phyloP scores from a whole-genome alignment of 2,888 invertebrate species.

The Cacoxenus indagator region DNA sequence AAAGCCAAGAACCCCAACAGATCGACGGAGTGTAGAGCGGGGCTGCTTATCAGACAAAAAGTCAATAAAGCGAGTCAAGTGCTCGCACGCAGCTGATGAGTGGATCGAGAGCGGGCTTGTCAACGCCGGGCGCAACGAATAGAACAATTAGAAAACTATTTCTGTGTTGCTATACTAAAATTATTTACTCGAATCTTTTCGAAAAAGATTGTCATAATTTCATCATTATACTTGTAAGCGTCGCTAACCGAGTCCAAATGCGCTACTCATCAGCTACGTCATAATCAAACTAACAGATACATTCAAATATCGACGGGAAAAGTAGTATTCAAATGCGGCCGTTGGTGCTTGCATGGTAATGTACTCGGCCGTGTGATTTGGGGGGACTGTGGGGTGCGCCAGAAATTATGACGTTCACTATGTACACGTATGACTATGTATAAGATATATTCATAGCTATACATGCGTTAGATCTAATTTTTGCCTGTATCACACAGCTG shows the following conservation, averaged over 20 bases:
- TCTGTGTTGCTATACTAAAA: too few species aligned
- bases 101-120: not conserved
- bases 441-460: not conserved
- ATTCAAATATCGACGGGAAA: not conserved
- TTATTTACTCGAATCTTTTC: not conserved
- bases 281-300: not conserved
- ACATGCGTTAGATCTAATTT: slow-evolving; percentile 3
- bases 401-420: not conserved
- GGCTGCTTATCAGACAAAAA: too few species aligned
- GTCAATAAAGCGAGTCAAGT: not conserved
- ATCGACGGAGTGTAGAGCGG: too few species aligned
- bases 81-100: not conserved
- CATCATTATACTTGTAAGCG: not conserved
- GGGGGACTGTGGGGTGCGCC: too few species aligned
- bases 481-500: not conserved
- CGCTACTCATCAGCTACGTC: not conserved
- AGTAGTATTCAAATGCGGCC: not conserved
- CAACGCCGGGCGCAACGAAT: not conserved
- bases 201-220: not conserved
- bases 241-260: not conserved
- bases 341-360: not conserved
- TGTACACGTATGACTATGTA: not conserved
- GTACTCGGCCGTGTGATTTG: too few species aligned
- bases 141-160: not conserved
- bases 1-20: too few species aligned